Evolutionary conservation across 2,888 invertebrate species (phyloP).

Genomic region (Phaonia tiefii): DNA sequence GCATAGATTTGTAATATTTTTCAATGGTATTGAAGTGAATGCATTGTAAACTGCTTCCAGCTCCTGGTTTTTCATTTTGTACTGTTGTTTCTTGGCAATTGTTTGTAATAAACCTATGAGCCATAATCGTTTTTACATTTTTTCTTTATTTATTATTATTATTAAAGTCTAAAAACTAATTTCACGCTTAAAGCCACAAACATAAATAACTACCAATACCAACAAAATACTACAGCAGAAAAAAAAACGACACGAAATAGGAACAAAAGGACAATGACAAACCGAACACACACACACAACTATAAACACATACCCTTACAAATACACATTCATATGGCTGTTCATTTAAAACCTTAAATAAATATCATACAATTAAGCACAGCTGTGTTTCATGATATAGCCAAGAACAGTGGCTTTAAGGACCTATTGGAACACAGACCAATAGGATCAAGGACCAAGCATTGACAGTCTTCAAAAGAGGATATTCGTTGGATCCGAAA

Average conservation of each 20-base stretch:
- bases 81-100: constrained; percentile 47
- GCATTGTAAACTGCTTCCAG: constrained; percentile 25
- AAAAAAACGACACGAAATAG: constrained; percentile 16
- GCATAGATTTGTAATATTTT: constrained; percentile 35
- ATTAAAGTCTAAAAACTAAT: constrained; percentile 68
- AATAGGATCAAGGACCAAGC: too few species aligned
- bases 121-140: constrained; percentile 26
- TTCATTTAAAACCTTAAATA: constrained; percentile 27
- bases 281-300: constrained; percentile 7
- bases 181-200: constrained; percentile 69
- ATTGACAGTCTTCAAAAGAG: too few species aligned
- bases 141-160: constrained; percentile 51
- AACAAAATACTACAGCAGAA: constrained; percentile 24
- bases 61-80: constrained; percentile 2
- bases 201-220: constrained; percentile 61
- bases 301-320: neutral
- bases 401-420: neutral
- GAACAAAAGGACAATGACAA: constrained; percentile 14
- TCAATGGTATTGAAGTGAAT: constrained; percentile 49
- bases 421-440: too few species aligned
- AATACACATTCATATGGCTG: neutral
- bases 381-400: constrained; percentile 13
- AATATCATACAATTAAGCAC: constrained; percentile 11
- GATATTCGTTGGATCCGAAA: too few species aligned
- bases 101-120: constrained; percentile 48